Percentiles rank a stretch among this genome's conserved stretches.
Conservation (phyloP, 2,113 vertebrate genomes). For the Tachysurus fulvidraco region DNA sequence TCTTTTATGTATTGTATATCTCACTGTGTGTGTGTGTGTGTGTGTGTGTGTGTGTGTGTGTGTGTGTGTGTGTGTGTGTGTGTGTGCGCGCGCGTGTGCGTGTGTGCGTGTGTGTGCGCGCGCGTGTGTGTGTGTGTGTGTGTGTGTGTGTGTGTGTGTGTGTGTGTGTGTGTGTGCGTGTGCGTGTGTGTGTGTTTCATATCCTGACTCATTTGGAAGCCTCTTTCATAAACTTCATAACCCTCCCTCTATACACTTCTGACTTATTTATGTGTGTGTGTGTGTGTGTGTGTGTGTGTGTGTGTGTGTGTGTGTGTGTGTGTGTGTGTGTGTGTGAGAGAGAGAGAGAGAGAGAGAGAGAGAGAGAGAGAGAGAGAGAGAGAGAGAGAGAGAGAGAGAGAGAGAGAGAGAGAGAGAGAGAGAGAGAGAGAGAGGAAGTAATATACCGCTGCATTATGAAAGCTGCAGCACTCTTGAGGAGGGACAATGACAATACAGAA, state of each 20-base stretch:
- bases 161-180: neutral
- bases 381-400: neutral
- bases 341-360: neutral
- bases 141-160: neutral
- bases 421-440: neutral
- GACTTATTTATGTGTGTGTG: neutral
- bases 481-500: neutral
- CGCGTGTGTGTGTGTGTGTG: neutral
- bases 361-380: neutral
- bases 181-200: neutral
- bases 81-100: too few species aligned
- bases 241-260: neutral
- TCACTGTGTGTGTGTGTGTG: neutral
- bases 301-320: too few species aligned
- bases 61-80: neutral
- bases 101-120: neutral
- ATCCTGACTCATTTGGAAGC: neutral
- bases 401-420: neutral
- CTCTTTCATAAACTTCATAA: neutral
- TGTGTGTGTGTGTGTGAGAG: constrained; percentile 28
- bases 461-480: neutral
- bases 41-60: neutral
- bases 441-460: neutral
- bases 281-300: constrained; percentile 16
- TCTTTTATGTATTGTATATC: too few species aligned